Conservation (phyloP, 2,113 vertebrate genomes). For the Menura novaehollandiae region DNA sequence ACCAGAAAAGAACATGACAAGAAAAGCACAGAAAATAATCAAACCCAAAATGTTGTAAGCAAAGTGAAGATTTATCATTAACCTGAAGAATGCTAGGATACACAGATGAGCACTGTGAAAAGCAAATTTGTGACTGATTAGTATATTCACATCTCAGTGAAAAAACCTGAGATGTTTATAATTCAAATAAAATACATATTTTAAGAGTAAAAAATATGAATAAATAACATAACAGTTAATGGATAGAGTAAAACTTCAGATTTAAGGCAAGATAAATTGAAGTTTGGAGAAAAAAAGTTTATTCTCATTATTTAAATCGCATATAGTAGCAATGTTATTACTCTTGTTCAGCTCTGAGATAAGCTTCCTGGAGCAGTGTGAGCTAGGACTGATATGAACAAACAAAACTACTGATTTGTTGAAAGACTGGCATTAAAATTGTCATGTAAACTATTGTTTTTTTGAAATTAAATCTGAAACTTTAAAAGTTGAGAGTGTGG, state of each 20-base stretch:
- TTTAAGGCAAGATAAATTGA: background rate
- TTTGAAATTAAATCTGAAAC: background rate
- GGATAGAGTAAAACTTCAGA: background rate
- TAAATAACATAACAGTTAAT: background rate
- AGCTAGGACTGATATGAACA: background rate
- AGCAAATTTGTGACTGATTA: background rate
- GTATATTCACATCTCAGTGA: background rate
- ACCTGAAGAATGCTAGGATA: background rate
- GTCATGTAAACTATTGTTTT: accelerated
- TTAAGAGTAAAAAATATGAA: background rate
- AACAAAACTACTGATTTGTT: background rate
- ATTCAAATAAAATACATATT: background rate
- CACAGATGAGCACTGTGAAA: background rate
- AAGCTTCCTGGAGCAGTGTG: background rate
- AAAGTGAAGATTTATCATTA: background rate
- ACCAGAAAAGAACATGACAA: background rate
- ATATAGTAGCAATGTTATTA: background rate
- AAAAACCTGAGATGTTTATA: background rate
- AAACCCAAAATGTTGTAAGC: background rate
- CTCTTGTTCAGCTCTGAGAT: background rate
- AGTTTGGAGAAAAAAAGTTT: background rate
- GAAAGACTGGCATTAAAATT: background rate
- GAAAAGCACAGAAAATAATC: background rate
- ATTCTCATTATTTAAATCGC: background rate
- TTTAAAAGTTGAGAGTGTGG: background rate